These are phyloP conservation scores for Chrysemys picta DNA, from an alignment of 2,113 vertebrate species.

Conservation along the genomic window DNA sequence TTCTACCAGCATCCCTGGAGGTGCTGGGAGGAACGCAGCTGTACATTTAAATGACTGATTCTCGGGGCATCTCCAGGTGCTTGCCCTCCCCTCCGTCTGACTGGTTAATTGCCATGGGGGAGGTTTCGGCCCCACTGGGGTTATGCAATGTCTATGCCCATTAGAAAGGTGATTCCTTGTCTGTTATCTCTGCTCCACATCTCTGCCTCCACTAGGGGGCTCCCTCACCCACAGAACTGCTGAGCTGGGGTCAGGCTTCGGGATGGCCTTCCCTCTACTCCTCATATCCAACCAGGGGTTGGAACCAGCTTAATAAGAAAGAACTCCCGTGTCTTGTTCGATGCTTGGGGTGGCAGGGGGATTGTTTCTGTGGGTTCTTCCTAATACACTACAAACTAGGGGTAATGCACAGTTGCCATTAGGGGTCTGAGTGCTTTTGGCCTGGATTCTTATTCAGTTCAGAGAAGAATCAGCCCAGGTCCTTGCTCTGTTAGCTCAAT, in stretches of 20 bases:
- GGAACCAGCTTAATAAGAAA: not conserved
- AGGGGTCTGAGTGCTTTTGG: not conserved
- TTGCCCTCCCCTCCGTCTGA: rapidly evolving
- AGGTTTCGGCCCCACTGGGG: not conserved
- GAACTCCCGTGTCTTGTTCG: not conserved
- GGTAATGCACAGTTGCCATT: not conserved
- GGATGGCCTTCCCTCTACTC: rapidly evolving
- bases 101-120: rapidly evolving
- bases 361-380: not conserved
- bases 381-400: not conserved
- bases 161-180: not conserved
- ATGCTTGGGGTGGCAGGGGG: not conserved
- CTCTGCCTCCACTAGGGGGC: rapidly evolving
- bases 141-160: rapidly evolving
- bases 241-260: not conserved
- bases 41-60: not conserved
- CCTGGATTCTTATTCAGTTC: not conserved
- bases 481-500: not conserved
- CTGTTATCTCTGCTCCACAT: rapidly evolving
- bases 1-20: not conserved
- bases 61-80: not conserved
- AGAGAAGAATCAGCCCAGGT: not conserved
- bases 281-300: rapidly evolving
- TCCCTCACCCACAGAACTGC: rapidly evolving
- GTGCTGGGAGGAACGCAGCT: rapidly evolving